Percentiles rank a stretch among this genome's conserved stretches.
Conservation (phyloP, 2,888 invertebrate species). For the Graphium colonna region DNA sequence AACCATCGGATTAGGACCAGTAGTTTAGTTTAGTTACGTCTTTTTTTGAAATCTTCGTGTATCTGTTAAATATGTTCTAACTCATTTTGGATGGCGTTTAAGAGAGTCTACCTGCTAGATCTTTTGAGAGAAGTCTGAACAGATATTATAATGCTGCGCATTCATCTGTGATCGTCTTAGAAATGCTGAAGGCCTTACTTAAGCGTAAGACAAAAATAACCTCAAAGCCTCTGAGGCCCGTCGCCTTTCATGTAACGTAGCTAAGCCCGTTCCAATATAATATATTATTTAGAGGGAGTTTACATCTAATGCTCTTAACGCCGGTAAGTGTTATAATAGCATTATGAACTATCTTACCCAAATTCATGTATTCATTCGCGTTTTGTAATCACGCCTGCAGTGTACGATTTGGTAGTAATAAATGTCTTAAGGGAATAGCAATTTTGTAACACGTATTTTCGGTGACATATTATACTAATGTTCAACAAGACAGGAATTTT, state of each 20-base stretch:
- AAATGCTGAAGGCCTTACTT: constrained; percentile 30
- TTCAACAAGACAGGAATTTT: too few species aligned
- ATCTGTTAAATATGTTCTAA: too few species aligned
- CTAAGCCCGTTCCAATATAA: constrained; percentile 31
- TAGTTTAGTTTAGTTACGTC: too few species aligned
- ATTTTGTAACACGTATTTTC: too few species aligned
- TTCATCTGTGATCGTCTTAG: constrained; percentile 32
- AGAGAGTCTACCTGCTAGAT: constrained; percentile 15
- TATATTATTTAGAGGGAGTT: constrained; percentile 37
- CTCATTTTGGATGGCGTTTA: not conserved
- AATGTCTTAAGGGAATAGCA: too few species aligned
- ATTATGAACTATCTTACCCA: constrained; percentile 17
- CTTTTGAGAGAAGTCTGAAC: constrained; percentile 15
- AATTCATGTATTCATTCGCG: not conserved
- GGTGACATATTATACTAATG: too few species aligned
- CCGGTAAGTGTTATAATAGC: constrained; percentile 32
- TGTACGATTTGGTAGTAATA: too few species aligned
- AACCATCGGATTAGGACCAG: too few species aligned
- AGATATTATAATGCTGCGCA: constrained; percentile 22
- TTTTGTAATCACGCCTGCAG: too few species aligned
- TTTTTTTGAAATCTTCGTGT: too few species aligned
- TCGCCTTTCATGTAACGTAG: constrained; percentile 26
- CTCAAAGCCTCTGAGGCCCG: constrained; percentile 27
- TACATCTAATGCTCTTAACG: constrained; percentile 39
- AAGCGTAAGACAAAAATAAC: constrained; percentile 31